Conservation (phyloP, 2,797 vertebrate genomes). For the Argya squamiceps region DNA sequence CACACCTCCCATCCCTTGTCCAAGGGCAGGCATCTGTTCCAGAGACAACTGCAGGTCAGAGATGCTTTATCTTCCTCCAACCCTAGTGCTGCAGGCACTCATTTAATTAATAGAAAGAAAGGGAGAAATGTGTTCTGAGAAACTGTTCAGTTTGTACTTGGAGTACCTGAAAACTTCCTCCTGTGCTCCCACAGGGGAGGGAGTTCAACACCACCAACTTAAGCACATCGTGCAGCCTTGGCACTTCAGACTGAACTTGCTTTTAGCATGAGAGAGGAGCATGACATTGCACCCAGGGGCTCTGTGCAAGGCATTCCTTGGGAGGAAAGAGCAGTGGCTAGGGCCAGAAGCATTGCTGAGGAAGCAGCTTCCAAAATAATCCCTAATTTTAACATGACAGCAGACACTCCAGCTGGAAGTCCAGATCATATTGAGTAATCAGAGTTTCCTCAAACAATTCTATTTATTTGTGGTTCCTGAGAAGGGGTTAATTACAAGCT, state of each 20-base stretch:
- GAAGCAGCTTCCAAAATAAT: neutral
- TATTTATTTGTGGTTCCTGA: conserved; percentile 3
- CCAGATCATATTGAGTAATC: neutral
- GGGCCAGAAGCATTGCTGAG: neutral
- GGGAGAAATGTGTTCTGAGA: neutral
- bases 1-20: neutral
- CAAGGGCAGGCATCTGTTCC: neutral
- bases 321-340: neutral
- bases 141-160: neutral
- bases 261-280: neutral
- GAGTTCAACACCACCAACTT: neutral
- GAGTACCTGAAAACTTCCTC: neutral
- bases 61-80: neutral
- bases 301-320: neutral
- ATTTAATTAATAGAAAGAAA: neutral
- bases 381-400: neutral
- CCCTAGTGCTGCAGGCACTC: neutral
- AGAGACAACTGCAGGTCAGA: neutral
- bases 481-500: conserved; percentile 9
- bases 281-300: neutral
- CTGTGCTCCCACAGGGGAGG: neutral
- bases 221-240: neutral
- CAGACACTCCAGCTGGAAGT: neutral
- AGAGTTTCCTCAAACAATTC: neutral
- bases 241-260: neutral